A percentile compares a stretch with the other conserved stretches of the same genome.
Evolutionary conservation across 1,140 invertebrate species (phyloP).

Genomic region (Caenorhabditis briggsae): DNA sequence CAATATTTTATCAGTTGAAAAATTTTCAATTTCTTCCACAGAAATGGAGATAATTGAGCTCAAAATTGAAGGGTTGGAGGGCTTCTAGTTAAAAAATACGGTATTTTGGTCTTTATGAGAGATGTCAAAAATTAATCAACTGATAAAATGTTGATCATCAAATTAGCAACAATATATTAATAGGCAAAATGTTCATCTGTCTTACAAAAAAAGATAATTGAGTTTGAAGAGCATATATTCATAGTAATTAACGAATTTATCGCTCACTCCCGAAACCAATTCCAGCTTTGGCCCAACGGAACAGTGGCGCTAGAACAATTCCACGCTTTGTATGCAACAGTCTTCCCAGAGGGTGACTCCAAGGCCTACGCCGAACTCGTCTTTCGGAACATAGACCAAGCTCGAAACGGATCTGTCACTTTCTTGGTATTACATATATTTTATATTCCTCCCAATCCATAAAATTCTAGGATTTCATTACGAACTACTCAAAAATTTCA

Average conservation of each 20-base stretch:
- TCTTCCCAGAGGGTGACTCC: constrained; percentile 6
- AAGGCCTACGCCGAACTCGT: constrained; percentile 14
- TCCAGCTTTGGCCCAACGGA: constrained; percentile 23
- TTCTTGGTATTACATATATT: not conserved
- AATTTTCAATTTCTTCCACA: no score
- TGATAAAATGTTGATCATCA: no score
- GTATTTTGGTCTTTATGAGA: no score
- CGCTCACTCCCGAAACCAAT: not conserved
- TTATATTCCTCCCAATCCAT: not conserved
- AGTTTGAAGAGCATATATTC: no score
- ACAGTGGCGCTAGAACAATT: constrained; percentile 23
- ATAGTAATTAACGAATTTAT: not conserved
- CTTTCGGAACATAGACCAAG: constrained; percentile 21
- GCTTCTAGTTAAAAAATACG: no score
- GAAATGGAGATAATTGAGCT: no score
- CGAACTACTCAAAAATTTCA: constrained; percentile 34
- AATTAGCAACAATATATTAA: no score
- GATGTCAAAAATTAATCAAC: no score
- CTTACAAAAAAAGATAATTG: no score
- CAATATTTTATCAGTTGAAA: no score
- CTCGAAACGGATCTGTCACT: not conserved
- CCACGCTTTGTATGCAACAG: not conserved
- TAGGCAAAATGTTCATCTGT: no score
- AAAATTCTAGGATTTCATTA: not conserved
- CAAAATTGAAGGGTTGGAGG: no score